Evolutionary conservation across 2,888 invertebrate species (phyloP).

Genomic region (Xanthorhoe spadicearia): DNA sequence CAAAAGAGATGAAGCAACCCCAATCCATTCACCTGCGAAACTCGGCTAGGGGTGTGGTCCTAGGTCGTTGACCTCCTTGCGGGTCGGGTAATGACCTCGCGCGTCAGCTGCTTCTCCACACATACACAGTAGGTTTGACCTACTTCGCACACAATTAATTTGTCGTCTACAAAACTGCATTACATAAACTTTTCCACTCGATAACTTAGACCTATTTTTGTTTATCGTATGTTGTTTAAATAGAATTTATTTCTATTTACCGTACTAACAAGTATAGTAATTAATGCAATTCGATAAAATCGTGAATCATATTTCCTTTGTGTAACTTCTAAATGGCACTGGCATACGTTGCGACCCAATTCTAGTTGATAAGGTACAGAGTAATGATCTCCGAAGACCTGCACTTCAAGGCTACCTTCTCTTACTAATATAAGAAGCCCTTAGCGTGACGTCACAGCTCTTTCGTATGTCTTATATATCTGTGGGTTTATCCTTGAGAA

Average conservation of each 20-base stretch:
- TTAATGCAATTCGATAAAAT: constrained; percentile 23
- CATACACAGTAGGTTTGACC: constrained; percentile 54
- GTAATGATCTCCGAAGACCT: constrained; percentile 17
- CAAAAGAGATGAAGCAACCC: constrained; percentile 48
- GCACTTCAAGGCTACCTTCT: not conserved
- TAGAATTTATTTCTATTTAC: not conserved
- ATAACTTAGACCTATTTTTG: constrained; percentile 37
- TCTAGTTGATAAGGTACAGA: constrained; percentile 23
- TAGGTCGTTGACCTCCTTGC: constrained; percentile 61
- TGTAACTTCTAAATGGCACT: constrained; percentile 25
- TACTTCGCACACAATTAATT: constrained; percentile 41
- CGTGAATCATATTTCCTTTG: constrained; percentile 39
- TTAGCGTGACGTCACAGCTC: not conserved
- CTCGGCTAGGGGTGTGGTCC: constrained; percentile 52
- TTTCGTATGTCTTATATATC: not conserved
- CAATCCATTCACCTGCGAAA: constrained; percentile 50
- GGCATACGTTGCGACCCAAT: constrained; percentile 30
- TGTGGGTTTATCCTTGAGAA: no score
- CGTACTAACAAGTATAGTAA: not conserved
- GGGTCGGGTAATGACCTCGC: constrained; percentile 62
- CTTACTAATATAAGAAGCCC: not conserved
- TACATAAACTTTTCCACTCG: constrained; percentile 55
- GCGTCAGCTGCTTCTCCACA: constrained; percentile 68
- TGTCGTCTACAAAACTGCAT: constrained; percentile 43
- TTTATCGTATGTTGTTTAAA: constrained; percentile 9